These are phyloP conservation scores for Lepidurus packardi DNA, from an alignment of 1,140 invertebrate species.

Conservation along the genomic window DNA sequence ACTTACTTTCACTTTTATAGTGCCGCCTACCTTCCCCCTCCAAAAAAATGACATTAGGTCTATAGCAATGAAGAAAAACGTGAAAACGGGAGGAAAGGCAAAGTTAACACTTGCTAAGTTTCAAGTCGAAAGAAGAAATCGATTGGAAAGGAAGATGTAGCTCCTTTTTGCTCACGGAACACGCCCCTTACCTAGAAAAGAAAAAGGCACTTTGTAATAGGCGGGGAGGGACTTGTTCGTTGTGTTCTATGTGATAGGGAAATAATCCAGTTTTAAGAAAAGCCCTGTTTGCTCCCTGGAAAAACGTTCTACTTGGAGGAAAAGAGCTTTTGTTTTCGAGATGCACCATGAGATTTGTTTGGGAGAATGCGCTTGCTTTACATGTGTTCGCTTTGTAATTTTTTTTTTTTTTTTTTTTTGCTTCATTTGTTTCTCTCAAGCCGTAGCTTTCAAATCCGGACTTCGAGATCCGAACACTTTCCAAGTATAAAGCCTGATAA, in stretches of 20 bases:
- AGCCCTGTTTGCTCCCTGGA: background rate
- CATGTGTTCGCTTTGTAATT: background rate
- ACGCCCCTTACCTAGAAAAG: background rate
- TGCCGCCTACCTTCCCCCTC: background rate
- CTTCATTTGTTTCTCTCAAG: too few species aligned
- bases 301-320: background rate
- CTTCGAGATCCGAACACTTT: too few species aligned
- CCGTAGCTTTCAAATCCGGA: too few species aligned
- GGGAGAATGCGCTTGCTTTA: background rate
- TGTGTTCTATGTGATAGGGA: slow-evolving; percentile 11
- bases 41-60: background rate
- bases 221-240: background rate
- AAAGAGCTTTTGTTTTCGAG: background rate
- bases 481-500: too few species aligned
- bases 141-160: background rate
- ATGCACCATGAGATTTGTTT: background rate
- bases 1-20: background rate
- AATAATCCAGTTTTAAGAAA: slow-evolving; percentile 1
- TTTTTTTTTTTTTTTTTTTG: too few species aligned
- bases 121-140: background rate
- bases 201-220: background rate
- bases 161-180: background rate
- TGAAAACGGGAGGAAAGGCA: background rate
- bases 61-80: background rate
- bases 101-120: background rate